Evolutionary conservation across 1,140 invertebrate species (phyloP).

Genomic region (Ylistrum balloti): DNA sequence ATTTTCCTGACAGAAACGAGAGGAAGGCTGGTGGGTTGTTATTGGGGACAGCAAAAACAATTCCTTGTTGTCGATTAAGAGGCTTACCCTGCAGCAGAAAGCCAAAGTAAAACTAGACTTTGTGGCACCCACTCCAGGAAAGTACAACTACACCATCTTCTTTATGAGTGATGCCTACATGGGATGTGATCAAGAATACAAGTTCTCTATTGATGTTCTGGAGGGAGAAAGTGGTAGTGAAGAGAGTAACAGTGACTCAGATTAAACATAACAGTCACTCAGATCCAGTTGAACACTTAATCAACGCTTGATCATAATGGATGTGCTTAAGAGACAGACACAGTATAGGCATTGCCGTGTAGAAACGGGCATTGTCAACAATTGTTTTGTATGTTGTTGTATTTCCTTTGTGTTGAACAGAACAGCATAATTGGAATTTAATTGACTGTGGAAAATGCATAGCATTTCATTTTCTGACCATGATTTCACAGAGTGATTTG

Average conservation of each 20-base stretch:
- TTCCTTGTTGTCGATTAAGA: slow-evolving; percentile 97
- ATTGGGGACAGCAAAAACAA: slow-evolving; percentile 98
- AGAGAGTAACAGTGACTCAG: slow-evolving; percentile 79
- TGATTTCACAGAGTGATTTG: too few species aligned
- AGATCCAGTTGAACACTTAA: background rate
- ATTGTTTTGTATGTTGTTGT: too few species aligned
- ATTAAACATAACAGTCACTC: background rate
- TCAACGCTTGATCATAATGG: background rate
- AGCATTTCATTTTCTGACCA: too few species aligned
- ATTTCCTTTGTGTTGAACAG: too few species aligned
- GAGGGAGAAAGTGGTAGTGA: slow-evolving; percentile 83
- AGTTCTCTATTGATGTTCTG: slow-evolving; percentile 88
- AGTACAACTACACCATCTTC: slow-evolving; percentile 96
- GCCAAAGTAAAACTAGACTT: slow-evolving; percentile 98
- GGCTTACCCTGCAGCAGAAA: slow-evolving; percentile 95
- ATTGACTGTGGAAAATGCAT: too few species aligned
- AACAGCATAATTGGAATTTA: too few species aligned
- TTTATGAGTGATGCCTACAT: slow-evolving; percentile 99
- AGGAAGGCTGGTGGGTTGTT: slow-evolving; percentile 99
- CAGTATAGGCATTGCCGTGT: background rate
- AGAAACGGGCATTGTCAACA: too few species aligned
- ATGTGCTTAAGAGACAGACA: too few species aligned
- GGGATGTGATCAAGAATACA: slow-evolving; percentile 91
- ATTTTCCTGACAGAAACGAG: slow-evolving; percentile 88
- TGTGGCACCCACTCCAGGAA: slow-evolving; percentile 90